A percentile compares a stretch with the other conserved stretches of the same genome.
These are phyloP conservation scores for Aplochiton taeniatus DNA, from an alignment of 2,797 vertebrate species.

Conservation along the genomic window DNA sequence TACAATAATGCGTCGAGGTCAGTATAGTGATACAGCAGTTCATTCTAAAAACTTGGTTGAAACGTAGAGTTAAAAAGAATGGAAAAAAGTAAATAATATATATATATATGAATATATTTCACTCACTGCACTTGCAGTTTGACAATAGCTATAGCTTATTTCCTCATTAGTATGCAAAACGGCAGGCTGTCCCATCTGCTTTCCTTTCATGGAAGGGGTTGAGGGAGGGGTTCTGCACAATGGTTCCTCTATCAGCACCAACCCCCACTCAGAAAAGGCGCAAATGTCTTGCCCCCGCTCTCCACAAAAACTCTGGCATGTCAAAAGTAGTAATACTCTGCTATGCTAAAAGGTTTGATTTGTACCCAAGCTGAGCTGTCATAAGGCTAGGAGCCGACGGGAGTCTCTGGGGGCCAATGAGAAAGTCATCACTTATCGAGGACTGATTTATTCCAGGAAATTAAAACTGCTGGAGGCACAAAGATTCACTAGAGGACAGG, in stretches of 20 bases:
- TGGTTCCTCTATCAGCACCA: too few species aligned
- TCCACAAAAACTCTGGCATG: not conserved
- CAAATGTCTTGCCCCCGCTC: not conserved
- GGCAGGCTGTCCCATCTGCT: not conserved
- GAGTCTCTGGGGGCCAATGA: conserved; percentile 18
- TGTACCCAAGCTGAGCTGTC: conserved; percentile 8
- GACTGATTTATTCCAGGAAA: conserved; percentile 27
- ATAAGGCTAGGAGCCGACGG: conserved; percentile 26
- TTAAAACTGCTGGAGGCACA: conserved; percentile 25
- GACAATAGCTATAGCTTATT: too few species aligned
- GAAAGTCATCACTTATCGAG: conserved; percentile 39
- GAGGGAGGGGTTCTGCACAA: not conserved
- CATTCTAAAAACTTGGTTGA: too few species aligned
- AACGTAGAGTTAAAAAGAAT: too few species aligned
- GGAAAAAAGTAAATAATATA: too few species aligned
- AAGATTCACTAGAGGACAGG: conserved; percentile 39
- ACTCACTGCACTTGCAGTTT: too few species aligned
- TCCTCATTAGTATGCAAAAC: not conserved
- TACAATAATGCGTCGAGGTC: too few species aligned
- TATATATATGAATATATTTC: too few species aligned
- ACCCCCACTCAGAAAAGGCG: too few species aligned
- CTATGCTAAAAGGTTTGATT: not conserved
- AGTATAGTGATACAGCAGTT: too few species aligned
- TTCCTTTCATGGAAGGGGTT: not conserved
- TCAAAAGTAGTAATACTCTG: not conserved